Evolutionary conservation across 2,888 invertebrate genomes (phyloP), one percentile per base, ranked within the genome.

Genomic region (Aethes cnicana): DNA sequence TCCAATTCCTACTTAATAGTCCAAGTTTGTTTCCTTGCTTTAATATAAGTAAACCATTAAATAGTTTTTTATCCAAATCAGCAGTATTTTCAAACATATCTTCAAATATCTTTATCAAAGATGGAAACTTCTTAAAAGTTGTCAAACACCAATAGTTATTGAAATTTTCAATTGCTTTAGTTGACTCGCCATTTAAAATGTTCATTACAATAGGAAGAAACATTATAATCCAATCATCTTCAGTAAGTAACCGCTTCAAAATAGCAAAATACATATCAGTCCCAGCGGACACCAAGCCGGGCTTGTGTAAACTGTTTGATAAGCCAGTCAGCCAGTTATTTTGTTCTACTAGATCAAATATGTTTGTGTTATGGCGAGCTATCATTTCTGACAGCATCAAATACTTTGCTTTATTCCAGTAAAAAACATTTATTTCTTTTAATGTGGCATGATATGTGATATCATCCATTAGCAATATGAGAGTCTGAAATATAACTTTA

Each of bases 381-480:
- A 90, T 71, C 33, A 92, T 77, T 69, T 90, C 91, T 28, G 90
- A 73, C 4, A 92, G 69, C 81, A 92, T 91, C 53, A 90, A 79
- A 71, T 89, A 92, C 62, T 92, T 93, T 30, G 87, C 90, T 70
- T 92, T 91, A 59, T 91, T 91, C 81, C 91, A 91, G 77, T 92
- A 91, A 48, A 92, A 91, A 16, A 71, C 56, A 62, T 81, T 74
- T 9, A 88, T 72, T 61, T 85, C 77, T 39, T 61, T 50, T n/a
- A 79, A 23, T 68, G 77, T 69, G 62, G 16, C 30, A 35, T 60
- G 61, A 63, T 67, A 81, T 63, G 62, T 64, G 23, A 62, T 48
- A 32, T 67, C 53, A 59, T 81, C 66, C 46, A 77, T 39, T 36
- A 73, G 61, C 17, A 59, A 64, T 48, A 87, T 61, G 35, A 76